These are phyloP conservation scores for Pithys albifrons DNA, from an alignment of 2,113 vertebrate genomes.

Conservation along the genomic window DNA sequence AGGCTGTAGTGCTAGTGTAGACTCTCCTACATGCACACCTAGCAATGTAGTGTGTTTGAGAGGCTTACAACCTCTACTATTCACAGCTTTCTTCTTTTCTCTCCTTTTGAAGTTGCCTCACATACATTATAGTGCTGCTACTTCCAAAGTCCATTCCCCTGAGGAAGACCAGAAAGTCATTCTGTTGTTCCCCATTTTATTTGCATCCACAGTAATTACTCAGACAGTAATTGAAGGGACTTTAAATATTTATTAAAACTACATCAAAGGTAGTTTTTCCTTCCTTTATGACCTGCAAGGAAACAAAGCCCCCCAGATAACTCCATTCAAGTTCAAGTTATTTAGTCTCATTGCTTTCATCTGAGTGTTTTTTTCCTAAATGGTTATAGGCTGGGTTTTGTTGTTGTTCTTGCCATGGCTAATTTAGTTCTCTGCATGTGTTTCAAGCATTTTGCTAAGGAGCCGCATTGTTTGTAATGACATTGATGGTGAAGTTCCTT, in stretches of 20 bases:
- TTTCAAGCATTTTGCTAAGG: conserved; percentile 26
- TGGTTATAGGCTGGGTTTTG: neutral
- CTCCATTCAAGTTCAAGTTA: neutral
- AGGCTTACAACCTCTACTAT: neutral
- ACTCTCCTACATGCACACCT: neutral
- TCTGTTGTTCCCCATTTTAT: conserved; percentile 30
- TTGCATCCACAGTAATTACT: conserved; percentile 39
- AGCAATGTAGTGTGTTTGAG: neutral
- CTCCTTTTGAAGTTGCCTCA: conserved; percentile 14
- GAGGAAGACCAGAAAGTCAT: conserved; percentile 38
- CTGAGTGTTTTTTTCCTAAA: neutral
- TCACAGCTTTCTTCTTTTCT: neutral
- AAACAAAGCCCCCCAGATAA: neutral
- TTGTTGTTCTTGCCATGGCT: neutral
- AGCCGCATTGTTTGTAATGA: neutral
- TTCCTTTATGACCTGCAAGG: neutral
- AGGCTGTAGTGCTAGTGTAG: neutral
- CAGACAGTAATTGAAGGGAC: conserved; percentile 19
- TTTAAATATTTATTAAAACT: conserved; percentile 51
- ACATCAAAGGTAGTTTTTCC: conserved; percentile 35
- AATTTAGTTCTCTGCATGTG: conserved; percentile 29
- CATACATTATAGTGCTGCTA: neutral
- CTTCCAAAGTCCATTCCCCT: neutral
- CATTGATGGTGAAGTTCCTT: neutral
- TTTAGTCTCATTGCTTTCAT: neutral